Percentiles rank a stretch among this genome's conserved stretches.
Evolutionary conservation across 2,888 invertebrate genomes (phyloP).

Genomic region (Sarcophaga subvicina): DNA sequence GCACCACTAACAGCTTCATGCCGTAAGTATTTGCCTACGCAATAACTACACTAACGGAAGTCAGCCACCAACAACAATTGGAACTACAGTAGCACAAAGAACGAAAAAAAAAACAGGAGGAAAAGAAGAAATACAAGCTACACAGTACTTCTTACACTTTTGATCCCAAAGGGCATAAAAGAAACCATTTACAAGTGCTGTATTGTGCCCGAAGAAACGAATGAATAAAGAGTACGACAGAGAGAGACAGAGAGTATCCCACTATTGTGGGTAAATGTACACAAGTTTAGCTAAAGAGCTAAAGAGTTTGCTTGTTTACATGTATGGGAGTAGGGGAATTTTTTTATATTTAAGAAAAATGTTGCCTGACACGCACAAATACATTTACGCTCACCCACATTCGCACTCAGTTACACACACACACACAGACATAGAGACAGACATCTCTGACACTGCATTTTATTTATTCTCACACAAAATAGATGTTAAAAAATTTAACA

Average conservation of each 20-base stretch:
- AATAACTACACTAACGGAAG: not conserved
- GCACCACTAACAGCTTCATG: not conserved
- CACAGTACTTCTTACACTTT: conserved; percentile 47
- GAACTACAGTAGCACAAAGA: not conserved
- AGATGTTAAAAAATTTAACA: conserved; percentile 56
- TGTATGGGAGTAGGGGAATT: not conserved
- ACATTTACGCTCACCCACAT: not conserved
- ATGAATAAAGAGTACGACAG: not conserved
- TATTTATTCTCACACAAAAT: conserved; percentile 26
- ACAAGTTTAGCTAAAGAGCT: not conserved
- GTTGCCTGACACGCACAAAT: not conserved
- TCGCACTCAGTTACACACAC: not conserved
- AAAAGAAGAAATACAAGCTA: not conserved
- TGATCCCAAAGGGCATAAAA: conserved; percentile 62
- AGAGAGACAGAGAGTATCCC: not conserved
- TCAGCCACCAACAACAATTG: not conserved
- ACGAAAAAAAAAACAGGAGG: not conserved
- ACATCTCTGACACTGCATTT: not conserved
- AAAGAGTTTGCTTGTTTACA: not conserved
- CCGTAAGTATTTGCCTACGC: conserved; percentile 5
- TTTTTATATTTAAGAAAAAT: conserved; percentile 17
- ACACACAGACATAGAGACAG: not conserved
- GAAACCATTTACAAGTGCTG: conserved; percentile 47
- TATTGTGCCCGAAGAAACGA: conserved; percentile 18
- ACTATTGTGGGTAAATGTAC: not conserved